Base-by-base conservation (phyloP, 2,113 vertebrate genomes). In the Ptychochromis oligacanthus region DNA sequence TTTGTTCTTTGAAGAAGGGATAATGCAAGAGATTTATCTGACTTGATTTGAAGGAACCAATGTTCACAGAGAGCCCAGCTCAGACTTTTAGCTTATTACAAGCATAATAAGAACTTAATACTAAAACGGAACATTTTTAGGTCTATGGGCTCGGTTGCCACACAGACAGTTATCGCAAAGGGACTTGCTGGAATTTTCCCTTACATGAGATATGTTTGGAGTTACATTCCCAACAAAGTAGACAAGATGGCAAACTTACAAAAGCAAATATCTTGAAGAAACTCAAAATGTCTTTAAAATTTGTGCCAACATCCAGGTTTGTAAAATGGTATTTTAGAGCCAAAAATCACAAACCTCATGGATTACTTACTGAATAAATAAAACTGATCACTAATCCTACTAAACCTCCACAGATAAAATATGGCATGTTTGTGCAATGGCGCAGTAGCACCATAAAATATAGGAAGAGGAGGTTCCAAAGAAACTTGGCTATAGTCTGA, bases 1-100 rank as follows among this genome's bases (percentile, higher is more conserved):
- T 87, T 90, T 88, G 70, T 84, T 91, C 85, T 89, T 65, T 62
- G 80, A 22, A 38, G 52, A 90, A 9, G 11, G 65, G 61, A 75
- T 79, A 75, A 77, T 88, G 74, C 15, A 18, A 40, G 60, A 85
- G 59, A 78, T 81, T 85, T 77, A 91, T 75, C 57, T 43, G 77
- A 82, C 55, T 75, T 72, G 78, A 89, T 82, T 78, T 75, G 38
- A 38, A 28, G 74, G 49, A 89, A 77, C 56, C 31, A 52, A n/a
- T 78, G 38, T 81, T 90, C 80, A 17, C 79, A 49, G 70, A 55
- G 77, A 67, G 67, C 60, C 38, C 5, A 11, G 76, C 52, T 74
- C 26, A 72, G 64, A 76, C 18, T 85, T 75, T 70, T 64, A 82
- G 70, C 49, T 65, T 28, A 81, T 81, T 67, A 75, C 28, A 64